phyloP scores from a whole-genome alignment of 2,888 invertebrate genomes.

The Sepioteuthis lessoniana region DNA sequence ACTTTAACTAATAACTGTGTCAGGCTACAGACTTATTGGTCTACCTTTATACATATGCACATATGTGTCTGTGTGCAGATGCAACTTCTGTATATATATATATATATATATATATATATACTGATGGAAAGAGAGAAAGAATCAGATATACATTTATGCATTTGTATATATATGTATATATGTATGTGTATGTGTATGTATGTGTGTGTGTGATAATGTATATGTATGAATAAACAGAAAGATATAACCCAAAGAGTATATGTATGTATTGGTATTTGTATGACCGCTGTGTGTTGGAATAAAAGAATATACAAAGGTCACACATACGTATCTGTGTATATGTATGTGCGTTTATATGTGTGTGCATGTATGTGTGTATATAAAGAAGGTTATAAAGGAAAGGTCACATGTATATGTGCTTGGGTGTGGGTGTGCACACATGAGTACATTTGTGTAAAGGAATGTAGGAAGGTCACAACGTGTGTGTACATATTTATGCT shows the following conservation, averaged over 20 bases:
- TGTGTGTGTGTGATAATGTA: too few species aligned
- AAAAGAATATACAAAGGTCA: too few species aligned
- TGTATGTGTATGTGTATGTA: neutral
- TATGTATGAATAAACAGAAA: neutral
- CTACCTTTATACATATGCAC: too few species aligned
- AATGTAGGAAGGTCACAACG: neutral
- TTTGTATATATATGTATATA: neutral
- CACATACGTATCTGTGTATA: too few species aligned
- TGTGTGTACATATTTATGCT: too few species aligned
- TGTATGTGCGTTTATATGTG: too few species aligned
- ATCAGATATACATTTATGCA: too few species aligned
- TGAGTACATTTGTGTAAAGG: neutral
- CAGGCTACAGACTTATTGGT: too few species aligned
- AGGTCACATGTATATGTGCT: neutral
- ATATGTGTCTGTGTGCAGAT: too few species aligned
- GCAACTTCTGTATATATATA: too few species aligned
- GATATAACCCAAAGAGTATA: neutral
- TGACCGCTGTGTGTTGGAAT: neutral
- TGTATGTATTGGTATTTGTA: neutral
- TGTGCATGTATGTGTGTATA: neutral
- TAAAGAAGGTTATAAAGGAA: neutral
- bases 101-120: neutral
- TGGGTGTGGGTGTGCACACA: neutral
- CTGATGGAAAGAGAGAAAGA: neutral
- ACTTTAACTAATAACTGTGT: too few species aligned